phyloP scores from a whole-genome alignment of 1,140 invertebrate genomes.

The Diabrotica virgifera region DNA sequence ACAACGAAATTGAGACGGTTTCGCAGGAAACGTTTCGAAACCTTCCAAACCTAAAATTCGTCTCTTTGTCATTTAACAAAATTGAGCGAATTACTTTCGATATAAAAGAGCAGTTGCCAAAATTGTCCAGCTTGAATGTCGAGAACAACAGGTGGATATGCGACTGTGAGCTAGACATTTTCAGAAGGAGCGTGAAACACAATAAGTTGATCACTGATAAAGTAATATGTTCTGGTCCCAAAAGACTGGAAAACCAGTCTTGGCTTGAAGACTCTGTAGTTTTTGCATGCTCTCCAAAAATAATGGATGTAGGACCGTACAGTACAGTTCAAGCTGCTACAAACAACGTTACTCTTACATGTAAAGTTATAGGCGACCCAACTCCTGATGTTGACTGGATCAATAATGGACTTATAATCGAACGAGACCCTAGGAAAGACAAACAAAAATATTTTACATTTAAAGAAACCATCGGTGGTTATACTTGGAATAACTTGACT shows the following conservation, averaged over 20 bases:
- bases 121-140: constrained; percentile 71
- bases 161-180: constrained; percentile 76
- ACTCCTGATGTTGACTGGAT: constrained; percentile 74
- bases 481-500: constrained; percentile 74
- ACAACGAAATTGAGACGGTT: constrained; percentile 70
- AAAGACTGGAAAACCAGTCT: constrained; percentile 59
- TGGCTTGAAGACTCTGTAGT: constrained; percentile 68
- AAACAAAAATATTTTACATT: constrained; percentile 52
- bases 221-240: constrained; percentile 68
- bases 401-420: constrained; percentile 62
- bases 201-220: constrained; percentile 68
- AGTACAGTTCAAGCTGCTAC: constrained; percentile 57
- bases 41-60: constrained; percentile 60
- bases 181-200: constrained; percentile 72
- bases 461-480: constrained; percentile 49
- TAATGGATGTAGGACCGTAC: constrained; percentile 56
- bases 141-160: constrained; percentile 85
- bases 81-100: constrained; percentile 51
- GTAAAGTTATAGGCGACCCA: constrained; percentile 74
- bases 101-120: constrained; percentile 52
- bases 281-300: constrained; percentile 81
- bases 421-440: constrained; percentile 56
- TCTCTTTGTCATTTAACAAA: constrained; percentile 71
- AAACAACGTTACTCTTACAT: constrained; percentile 72
- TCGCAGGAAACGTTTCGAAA: constrained; percentile 69